These are phyloP conservation scores for Bagarius yarrelli DNA, from an alignment of 2,113 vertebrate species.

Conservation along the genomic window DNA sequence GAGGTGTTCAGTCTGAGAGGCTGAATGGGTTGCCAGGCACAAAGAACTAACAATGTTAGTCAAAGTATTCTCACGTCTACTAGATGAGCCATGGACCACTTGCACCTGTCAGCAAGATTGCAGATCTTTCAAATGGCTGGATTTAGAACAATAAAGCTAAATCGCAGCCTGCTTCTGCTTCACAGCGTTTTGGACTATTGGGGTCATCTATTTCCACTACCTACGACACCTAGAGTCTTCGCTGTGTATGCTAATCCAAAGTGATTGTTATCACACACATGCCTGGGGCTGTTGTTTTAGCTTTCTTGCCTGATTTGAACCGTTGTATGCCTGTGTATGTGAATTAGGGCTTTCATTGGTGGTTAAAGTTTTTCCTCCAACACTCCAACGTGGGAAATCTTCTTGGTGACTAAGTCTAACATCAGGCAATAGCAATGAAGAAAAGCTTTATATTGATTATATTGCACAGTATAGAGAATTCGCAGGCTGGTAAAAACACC, in stretches of 20 bases:
- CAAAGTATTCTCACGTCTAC: conserved; percentile 53
- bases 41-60: conserved; percentile 36
- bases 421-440: conserved; percentile 58
- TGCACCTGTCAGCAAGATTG: conserved; percentile 66
- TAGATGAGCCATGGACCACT: conserved; percentile 32
- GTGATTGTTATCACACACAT: conserved; percentile 49
- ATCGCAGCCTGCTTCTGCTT: conserved; percentile 8
- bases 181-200: neutral
- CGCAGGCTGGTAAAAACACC: conserved; percentile 6
- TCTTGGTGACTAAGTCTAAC: conserved; percentile 62
- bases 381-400: conserved; percentile 55
- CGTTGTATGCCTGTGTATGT: conserved; percentile 42
- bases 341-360: conserved; percentile 54
- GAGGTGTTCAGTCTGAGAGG: conserved; percentile 22
- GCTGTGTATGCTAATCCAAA: conserved; percentile 39
- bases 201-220: neutral
- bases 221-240: conserved; percentile 19
- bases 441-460: conserved; percentile 39
- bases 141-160: conserved; percentile 37
- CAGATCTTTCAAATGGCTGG: conserved; percentile 34
- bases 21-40: conserved; percentile 33
- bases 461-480: conserved; percentile 50
- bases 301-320: conserved; percentile 59
- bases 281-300: conserved; percentile 56
- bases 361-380: conserved; percentile 61